Evolutionary conservation across 2,888 invertebrate genomes (phyloP).

Genomic region (Barypeithes pellucidus): DNA sequence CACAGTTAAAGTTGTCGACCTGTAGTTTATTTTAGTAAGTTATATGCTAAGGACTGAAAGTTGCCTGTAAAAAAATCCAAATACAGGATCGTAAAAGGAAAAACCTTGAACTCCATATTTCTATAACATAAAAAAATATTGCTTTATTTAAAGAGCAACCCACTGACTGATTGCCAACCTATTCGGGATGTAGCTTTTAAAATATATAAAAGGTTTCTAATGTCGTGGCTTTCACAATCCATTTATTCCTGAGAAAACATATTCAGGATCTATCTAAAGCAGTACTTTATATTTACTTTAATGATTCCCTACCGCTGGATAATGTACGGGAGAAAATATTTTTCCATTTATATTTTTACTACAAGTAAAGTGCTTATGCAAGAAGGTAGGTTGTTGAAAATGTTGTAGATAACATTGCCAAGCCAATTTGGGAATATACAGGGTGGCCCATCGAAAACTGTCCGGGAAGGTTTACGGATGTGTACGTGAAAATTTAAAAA

Average conservation of each 20-base stretch:
- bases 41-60: no score
- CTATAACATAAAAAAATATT: not conserved
- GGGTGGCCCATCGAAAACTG: no score
- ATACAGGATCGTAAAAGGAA: not conserved
- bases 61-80: not conserved
- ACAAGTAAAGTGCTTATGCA: not conserved
- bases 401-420: no score
- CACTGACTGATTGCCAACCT: conserved; percentile 4
- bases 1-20: no score
- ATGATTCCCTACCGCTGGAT: not conserved
- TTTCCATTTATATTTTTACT: not conserved
- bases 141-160: conserved; percentile 2
- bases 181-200: conserved; percentile 13
- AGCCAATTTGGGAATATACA: no score
- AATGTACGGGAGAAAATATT: not conserved
- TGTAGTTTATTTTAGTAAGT: no score
- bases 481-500: no score
- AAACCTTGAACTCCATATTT: not conserved
- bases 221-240: conserved; percentile 9
- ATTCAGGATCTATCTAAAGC: conserved; percentile 1
- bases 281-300: not conserved
- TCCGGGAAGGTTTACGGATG: no score
- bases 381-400: no score
- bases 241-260: conserved; percentile 16
- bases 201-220: conserved; percentile 20